Evolutionary conservation across 2,113 vertebrate genomes (phyloP), one percentile per base, ranked within the genome.

Genomic region (Ahaetulla prasina): DNA sequence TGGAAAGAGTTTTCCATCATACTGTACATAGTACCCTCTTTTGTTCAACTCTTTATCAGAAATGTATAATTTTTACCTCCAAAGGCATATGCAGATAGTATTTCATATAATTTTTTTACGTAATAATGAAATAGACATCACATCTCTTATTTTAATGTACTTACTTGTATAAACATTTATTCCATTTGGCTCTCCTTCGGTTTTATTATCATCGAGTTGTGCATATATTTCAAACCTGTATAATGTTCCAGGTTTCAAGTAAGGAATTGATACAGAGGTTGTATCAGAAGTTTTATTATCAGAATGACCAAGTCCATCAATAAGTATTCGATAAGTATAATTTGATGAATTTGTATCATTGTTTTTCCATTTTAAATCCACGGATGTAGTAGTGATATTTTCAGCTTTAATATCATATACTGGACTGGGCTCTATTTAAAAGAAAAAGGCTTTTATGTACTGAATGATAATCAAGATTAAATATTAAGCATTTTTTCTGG

Each of bases 301-400:
- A 10, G 3, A 1, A 63, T 2, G 0, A 85, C 0, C 25, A 57
- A 20, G 11, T 90, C 68, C 68, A 43, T 1, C 3, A 7, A 55
- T 10, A 0, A 2, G 2, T 8, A 23, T 86, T 5, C 0, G 8
- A 0, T 35, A 91, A 2, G 30, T 91, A 23, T 91, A 91, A 39
- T 0, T 87, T 27, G 55, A 11, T 63, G 85, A 20, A 91, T 87
- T 68, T 35, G 45, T 2, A 23, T 92, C 90, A 52, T 0, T 80
- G 52, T 93, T 95, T 3, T 30, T 93, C 96, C 95, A 96, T 0
- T 68, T 89, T 90, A 96, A 88, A 88, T 74, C 50, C 14, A 95
- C 85, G 54, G 57, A 68, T 52, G 52, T 91, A 3, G 1, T 47
- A 52, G 4, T 25, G 30, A 96, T 85, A 8, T 0, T 4, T 0